Conservation (phyloP, 2,797 vertebrate species). For the Aulostomus chinensis region DNA sequence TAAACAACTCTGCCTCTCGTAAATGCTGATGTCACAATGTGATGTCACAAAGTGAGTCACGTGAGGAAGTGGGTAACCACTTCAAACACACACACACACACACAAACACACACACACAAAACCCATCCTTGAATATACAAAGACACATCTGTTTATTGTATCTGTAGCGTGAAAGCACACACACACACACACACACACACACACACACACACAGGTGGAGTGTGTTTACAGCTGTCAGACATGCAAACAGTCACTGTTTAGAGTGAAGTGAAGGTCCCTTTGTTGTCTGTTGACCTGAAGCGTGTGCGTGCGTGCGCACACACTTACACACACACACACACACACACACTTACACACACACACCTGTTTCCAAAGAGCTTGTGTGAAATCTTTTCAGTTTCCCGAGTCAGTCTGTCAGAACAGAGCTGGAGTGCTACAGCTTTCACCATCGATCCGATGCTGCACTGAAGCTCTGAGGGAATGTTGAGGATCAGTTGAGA, state of each 20-base stretch:
- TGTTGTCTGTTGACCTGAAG: conserved; percentile 39
- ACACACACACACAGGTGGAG: background rate
- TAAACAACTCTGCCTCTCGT: conserved; percentile 5
- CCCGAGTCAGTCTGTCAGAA: no score
- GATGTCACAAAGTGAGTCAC: conserved; percentile 60
- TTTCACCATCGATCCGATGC: no score
- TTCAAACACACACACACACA: background rate
- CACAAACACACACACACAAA: background rate
- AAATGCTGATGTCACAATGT: conserved; percentile 36
- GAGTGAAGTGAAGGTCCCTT: conserved; percentile 15
- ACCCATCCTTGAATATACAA: background rate
- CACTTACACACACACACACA: conserved; percentile 13
- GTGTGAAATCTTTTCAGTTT: no score
- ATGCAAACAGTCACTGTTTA: conserved; percentile 30
- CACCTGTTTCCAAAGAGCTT: no score
- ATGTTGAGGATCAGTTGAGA: no score
- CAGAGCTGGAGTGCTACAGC: no score
- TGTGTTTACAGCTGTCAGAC: conserved; percentile 18
- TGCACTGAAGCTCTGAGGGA: no score
- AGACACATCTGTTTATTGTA: conserved; percentile 3
- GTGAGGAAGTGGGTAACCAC: conserved; percentile 36
- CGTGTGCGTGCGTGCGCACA: conserved; percentile 8
- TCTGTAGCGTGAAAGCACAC: background rate
- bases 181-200: background rate
- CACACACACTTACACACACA: conserved; percentile 11